Base-by-base conservation (phyloP, 1,140 invertebrate genomes). In the Dendroctonus ponderosae region DNA sequence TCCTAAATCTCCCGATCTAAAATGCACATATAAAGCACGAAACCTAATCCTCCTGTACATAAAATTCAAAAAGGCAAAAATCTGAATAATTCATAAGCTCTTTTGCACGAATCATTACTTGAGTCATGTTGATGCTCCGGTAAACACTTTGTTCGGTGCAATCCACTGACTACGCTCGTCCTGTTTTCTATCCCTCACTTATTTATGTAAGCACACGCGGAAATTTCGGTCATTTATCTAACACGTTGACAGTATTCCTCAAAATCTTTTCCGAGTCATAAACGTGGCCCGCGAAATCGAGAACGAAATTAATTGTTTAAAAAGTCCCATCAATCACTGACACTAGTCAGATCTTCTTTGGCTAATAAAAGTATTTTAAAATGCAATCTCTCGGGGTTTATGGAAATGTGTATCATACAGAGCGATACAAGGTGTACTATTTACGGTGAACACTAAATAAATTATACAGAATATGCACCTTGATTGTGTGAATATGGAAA, bases 141-240 rank as follows among this genome's bases (percentile, higher is more conserved):
- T 71, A 72, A 74, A 69, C 71, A 74, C 69, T 74, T 72, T 74
- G 68, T 73, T 68, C 70, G 65, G 64, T 60, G 60, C 67, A 58
- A 64, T 69, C 65, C 70, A 64, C 56, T 57, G 66, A 66, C 61
- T 71, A 12, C 49, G 39, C 54, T 54, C 64, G 66, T 68, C 71
- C 58, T 61, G 58, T 50, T 61, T 69, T 57, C 67, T 65, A 63
- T 63, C 57, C 68, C 69, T 62, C 48, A 71, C 72, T 75, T 76
- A 73, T 75, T 76, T 76, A 76, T 76, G 75, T 75, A 75, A 74
- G 73, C 72, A 74, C 74, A 75, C 74, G 75, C 72, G 74, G 74
- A 75, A 74, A 70, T 75, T 68, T 72, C 66, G 50, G 70, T 75
- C 73, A 74, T 76, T 74, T 75, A 74, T 76, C 74, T 75, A 61